phyloP scores from a whole-genome alignment of 2,113 vertebrate genomes.

The Scytalopus superciliaris region DNA sequence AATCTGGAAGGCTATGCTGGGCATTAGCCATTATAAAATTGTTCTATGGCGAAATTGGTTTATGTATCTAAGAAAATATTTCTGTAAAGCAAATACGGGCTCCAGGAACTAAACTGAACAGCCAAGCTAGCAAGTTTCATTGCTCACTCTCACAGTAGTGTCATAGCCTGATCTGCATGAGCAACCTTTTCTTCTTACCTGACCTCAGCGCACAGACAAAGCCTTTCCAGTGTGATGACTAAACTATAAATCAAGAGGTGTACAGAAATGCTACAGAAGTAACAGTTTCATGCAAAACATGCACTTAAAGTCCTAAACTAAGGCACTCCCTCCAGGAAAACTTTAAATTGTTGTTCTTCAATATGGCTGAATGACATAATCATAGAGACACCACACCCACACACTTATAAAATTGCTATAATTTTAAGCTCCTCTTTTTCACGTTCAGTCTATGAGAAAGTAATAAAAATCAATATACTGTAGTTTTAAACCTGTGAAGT shows the following conservation, averaged over 20 bases:
- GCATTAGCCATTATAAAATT: not conserved
- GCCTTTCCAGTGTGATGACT: constrained; percentile 56
- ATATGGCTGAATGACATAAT: constrained; percentile 34
- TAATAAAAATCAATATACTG: not conserved
- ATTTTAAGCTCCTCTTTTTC: constrained; percentile 35
- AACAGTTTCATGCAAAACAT: constrained; percentile 60
- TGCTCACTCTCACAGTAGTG: constrained; percentile 43
- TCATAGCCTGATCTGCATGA: constrained; percentile 37
- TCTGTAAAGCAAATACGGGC: not conserved
- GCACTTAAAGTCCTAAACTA: constrained; percentile 63
- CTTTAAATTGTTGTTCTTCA: constrained; percentile 43
- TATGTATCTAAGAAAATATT: not conserved
- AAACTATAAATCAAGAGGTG: constrained; percentile 62
- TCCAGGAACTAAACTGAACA: not conserved
- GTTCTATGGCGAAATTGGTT: not conserved
- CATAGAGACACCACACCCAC: not conserved
- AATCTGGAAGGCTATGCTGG: not conserved
- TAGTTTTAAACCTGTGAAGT: not conserved
- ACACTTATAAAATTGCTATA: not conserved
- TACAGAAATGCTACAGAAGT: constrained; percentile 43
- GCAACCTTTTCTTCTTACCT: constrained; percentile 60
- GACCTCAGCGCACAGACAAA: constrained; percentile 58
- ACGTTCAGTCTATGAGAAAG: not conserved
- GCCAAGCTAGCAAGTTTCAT: not conserved
- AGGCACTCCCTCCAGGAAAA: constrained; percentile 53